Evolutionary conservation across 2,797 vertebrate species (phyloP), one percentile per base, ranked within the genome.

Genomic region (Sylvilagus floridanus): DNA sequence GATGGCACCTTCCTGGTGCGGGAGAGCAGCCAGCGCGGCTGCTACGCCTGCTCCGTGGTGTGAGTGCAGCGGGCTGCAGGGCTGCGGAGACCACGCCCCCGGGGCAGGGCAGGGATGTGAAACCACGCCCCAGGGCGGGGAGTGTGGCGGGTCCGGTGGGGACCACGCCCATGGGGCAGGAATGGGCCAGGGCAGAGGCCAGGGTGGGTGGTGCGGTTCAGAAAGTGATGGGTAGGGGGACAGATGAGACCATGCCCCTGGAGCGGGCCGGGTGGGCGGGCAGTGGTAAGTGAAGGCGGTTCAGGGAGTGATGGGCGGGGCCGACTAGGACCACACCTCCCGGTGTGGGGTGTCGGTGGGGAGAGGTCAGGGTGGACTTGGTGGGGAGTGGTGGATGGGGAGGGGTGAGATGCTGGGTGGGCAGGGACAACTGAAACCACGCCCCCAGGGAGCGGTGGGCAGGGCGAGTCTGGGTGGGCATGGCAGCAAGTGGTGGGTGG

Each of bases 11-110:
- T 99, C 98, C 98, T 99, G 57, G 99, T 99, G 98, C 98, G 99
- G 0, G 99, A 99, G 98, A 99, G 99, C 97, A 99, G 99, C 96
- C 99, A 99, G 98, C 99, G 98, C 77, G 99, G 99, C 37, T 99
- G 99, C 91, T 99, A 99, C 0, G 99, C 99, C 92, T 99, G 99
- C 98, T 99, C 99, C 0, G 99, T 99, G 79, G 99, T 99, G 99
- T 99, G 98, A 99, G 99, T 99, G 83, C 47, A 4, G 30, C 0
- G 1, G 62, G 4, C 0, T 12, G 12, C 7, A 2, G 1, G 28
- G 30, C 19, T 22, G 62, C 16, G 2, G 28, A 76, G 52, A 11
- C 30, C 11, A 35, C 17, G 0, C 1, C 47, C 28, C 1, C 0
- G 17, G 37, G 30, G 72, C 32, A 2, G 32, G 71, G 6, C 6